phyloP scores from a whole-genome alignment of 1,140 invertebrate genomes.

The Pachypeltis micranthus region DNA sequence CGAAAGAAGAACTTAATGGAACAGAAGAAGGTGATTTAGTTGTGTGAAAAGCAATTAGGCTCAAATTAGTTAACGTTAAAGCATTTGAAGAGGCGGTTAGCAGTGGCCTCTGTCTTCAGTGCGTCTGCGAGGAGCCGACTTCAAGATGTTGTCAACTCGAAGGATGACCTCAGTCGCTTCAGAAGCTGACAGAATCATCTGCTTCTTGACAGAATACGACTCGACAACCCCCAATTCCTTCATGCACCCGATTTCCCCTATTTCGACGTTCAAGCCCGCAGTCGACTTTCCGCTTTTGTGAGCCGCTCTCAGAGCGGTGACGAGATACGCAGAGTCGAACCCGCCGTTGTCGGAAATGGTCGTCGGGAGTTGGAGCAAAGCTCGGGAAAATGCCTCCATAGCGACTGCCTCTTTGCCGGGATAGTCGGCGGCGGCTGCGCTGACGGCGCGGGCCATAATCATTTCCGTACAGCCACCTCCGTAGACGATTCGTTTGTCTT shows the following conservation, averaged over 20 bases:
- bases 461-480: conserved; percentile 94
- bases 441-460: conserved; percentile 89
- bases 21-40: neutral
- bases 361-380: conserved; percentile 77
- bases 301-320: conserved; percentile 77
- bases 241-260: conserved; percentile 76
- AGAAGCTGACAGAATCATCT: conserved; percentile 84
- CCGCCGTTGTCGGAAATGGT: conserved; percentile 98
- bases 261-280: conserved; percentile 86
- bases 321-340: conserved; percentile 90
- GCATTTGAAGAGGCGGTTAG: conserved; percentile 37
- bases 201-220: conserved; percentile 91
- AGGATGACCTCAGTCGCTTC: conserved; percentile 99
- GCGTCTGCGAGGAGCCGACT: conserved; percentile 82
- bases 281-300: conserved; percentile 69
- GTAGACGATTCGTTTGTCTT: conserved; percentile 79
- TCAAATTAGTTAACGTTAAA: neutral
- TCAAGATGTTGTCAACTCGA: conserved; percentile 94
- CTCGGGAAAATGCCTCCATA: conserved; percentile 89
- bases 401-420: conserved; percentile 95
- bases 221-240: conserved; percentile 84
- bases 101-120: conserved; percentile 76
- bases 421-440: conserved; percentile 69
- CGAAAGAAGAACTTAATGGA: neutral
- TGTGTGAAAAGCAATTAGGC: neutral